Base-by-base conservation (phyloP, 1,140 invertebrate species). In the Brachionus paranguensis region DNA sequence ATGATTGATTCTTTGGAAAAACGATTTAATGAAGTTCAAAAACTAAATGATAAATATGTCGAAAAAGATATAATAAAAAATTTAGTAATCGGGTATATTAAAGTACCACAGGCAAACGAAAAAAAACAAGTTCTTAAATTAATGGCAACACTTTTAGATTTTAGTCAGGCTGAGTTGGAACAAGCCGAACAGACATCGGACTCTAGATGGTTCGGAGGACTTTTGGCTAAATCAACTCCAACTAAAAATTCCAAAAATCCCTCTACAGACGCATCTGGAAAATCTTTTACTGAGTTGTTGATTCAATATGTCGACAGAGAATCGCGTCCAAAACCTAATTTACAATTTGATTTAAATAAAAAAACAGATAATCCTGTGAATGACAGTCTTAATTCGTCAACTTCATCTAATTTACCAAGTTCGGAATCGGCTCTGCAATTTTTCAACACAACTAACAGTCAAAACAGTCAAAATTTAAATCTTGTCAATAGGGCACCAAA, bases 221-320 rank as follows among this genome's bases (percentile, higher is more conserved):
- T 81, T 2, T 24, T 45, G 14, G 24, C 78, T 4, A 64, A 60
- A 24, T 33, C 78, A 64, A 64, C 78, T 20, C 78, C 78, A 2
- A 33, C 20, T 7, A 79, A 79, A 79, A 47, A 72, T 72, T 17
- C 64, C 14, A 68, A 72, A 43, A 72, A 72, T 43, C 1, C 68
- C 12, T 43, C 68, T 7, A 50, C 10, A 11, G 45, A 76, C 12
- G 14, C 33, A 45, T 12, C 12, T 11, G 53, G 78, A 29, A 81
- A 83, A 27, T 83, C 81, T 20, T 83, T 83, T 41, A 83, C 81
- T 41, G 81, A 83, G 70, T 55, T 83, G 12, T 55, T 83, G 29
- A 83, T 83, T 72, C 81, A 83, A 70, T 83, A 83, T 70, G 81
- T 83, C 11, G 81, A 83, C n/a, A 55, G n/a, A 70, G 60, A 83